These are phyloP conservation scores for Alloplasta piceator DNA, from an alignment of 2,888 invertebrate genomes.

Conservation along the genomic window DNA sequence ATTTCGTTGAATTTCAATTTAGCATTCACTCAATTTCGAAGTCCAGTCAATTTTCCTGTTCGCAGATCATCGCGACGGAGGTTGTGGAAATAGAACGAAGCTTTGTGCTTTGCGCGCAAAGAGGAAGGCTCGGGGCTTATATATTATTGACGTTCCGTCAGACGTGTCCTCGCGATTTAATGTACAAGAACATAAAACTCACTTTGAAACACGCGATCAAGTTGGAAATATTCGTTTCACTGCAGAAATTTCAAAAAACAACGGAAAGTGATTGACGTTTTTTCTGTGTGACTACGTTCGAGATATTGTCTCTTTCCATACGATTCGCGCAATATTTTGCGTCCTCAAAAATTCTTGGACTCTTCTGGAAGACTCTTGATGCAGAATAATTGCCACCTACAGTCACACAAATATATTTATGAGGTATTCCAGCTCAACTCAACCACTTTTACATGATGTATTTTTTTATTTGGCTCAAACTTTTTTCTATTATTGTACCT, in stretches of 20 bases:
- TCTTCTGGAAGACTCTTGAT: too few relatives aligned
- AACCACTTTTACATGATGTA: too few relatives aligned
- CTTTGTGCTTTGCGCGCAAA: neutral
- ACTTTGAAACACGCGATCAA: slow-evolving; percentile 76
- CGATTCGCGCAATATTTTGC: too few relatives aligned
- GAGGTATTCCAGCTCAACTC: too few relatives aligned
- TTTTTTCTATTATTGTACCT: too few relatives aligned
- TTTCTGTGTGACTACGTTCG: too few relatives aligned
- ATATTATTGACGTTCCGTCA: slow-evolving; percentile 74
- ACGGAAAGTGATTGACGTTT: too few relatives aligned
- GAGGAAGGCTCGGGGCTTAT: slow-evolving; percentile 61
- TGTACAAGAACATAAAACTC: slow-evolving; percentile 77
- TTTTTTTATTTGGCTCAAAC: too few relatives aligned
- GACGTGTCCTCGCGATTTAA: slow-evolving; percentile 74
- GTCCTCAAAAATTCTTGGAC: too few relatives aligned
- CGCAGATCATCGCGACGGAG: slow-evolving; percentile 40
- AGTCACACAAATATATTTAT: neutral
- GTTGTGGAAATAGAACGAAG: neutral
- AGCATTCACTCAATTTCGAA: slow-evolving; percentile 5
- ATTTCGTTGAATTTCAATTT: neutral
- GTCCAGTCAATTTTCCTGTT: slow-evolving; percentile 61
- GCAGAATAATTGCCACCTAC: too few relatives aligned
- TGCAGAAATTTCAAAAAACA: slow-evolving; percentile 37
- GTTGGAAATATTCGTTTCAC: slow-evolving; percentile 76
- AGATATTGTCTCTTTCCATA: too few relatives aligned